Evolutionary conservation across 2,113 vertebrate genomes (phyloP), one percentile per base, ranked within the genome.

Genomic region (Orthonyx spaldingii): DNA sequence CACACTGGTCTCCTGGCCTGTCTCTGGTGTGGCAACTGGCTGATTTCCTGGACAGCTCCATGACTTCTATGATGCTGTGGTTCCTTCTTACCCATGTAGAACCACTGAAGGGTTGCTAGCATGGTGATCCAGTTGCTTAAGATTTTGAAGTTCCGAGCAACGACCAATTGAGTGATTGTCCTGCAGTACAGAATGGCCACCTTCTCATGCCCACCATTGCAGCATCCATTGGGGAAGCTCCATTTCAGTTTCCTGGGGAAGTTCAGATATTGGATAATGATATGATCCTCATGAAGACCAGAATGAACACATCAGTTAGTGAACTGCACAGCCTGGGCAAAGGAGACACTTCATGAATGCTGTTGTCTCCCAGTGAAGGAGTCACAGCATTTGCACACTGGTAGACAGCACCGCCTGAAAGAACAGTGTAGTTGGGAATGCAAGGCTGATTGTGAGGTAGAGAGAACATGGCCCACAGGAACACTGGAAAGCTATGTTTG

Each of bases 131-230:
- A 77, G n/a, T 17, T 61, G 60, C 14, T 77, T 41, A 69, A 74
- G 50, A 35, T 42, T 87, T 84, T 77, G 30, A 47, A 57, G 37
- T 82, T 75, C 65, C 71, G 74, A 64, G 60, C 9, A 7, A 35
- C 23, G 32, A 44, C 11, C 22, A 55, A 4, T 14, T 0, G 11
- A 78, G 10, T 19, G 30, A n/a, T 26, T 56, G 56, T 44, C 16
- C 63, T 0, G 0, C 3, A 3, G 44, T 41, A 35, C 4, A 41
- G 47, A 71, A 46, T 27, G 28, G 17, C 28, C 0, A 3, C 46
- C 30, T 74, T 42, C 42, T 86, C 11, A 16, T 49, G 53, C 33
- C 42, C 7, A 6, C 15, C 19, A 26, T 4, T 68, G 32, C 24
- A 70, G 8, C 23, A 27, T 41, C 44, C 9, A 3, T 2, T 60